Evolutionary conservation across 92 coral and sea anemone genomes (phyloP).

Genomic region (Palythoa grandiflora): DNA sequence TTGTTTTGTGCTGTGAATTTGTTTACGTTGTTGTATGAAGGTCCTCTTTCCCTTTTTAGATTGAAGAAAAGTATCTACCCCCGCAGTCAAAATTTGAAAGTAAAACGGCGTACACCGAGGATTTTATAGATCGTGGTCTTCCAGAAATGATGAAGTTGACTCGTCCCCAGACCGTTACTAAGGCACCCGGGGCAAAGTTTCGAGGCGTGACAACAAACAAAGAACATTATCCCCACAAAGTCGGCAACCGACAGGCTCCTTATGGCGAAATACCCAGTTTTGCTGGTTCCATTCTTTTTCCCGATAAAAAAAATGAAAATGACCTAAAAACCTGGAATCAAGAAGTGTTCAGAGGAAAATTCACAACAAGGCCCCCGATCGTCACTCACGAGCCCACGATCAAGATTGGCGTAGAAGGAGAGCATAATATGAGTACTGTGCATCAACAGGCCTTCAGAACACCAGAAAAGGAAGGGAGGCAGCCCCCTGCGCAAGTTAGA

Average conservation of each 20-base stretch:
- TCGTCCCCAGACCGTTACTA: conserved; percentile 82
- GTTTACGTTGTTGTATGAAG: too few species aligned
- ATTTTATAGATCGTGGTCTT: conserved; percentile 79
- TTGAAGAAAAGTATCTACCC: conserved; percentile 68
- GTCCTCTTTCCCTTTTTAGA: conserved; percentile 41
- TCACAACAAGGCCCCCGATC: conserved; percentile 79
- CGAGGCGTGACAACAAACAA: conserved; percentile 91
- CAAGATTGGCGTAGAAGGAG: conserved; percentile 90
- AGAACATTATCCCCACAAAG: conserved; percentile 81
- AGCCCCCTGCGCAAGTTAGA: conserved; percentile 59
- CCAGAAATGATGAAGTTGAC: conserved; percentile 73
- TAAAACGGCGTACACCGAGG: conserved; percentile 80
- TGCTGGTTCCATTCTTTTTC: conserved; percentile 90
- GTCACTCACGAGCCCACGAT: conserved; percentile 78
- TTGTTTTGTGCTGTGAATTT: too few species aligned
- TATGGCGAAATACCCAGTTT: conserved; percentile 93
- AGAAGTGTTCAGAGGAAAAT: conserved; percentile 91
- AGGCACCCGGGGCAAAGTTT: conserved; percentile 71
- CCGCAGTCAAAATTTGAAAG: conserved; percentile 85
- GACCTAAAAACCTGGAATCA: conserved; percentile 91
- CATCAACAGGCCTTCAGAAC: conserved; percentile 82
- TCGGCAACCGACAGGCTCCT: conserved; percentile 73
- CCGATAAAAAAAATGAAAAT: conserved; percentile 67
- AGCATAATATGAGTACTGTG: conserved; percentile 78
- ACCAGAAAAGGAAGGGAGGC: conserved; percentile 75